Percentiles rank a stretch among this genome's conserved stretches.
These are phyloP conservation scores for Agrilus cyanescens DNA, from an alignment of 2,888 invertebrate genomes.

Conservation along the genomic window DNA sequence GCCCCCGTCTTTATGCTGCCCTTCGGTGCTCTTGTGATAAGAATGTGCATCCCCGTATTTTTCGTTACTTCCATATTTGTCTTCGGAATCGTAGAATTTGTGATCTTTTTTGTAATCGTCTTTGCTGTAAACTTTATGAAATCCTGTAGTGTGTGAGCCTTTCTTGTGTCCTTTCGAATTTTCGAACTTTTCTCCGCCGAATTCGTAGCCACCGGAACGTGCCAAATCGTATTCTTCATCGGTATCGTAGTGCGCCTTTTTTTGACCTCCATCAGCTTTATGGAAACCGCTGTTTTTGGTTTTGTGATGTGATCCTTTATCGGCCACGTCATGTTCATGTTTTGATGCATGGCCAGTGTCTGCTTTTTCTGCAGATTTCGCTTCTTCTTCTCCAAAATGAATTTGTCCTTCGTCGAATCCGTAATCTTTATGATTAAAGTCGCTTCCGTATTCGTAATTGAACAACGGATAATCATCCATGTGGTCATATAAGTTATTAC, in stretches of 20 bases:
- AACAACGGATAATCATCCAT: too few relatives aligned
- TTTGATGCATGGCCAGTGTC: conserved; percentile 41
- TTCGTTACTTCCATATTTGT: conserved; percentile 52
- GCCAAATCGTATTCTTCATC: conserved; percentile 45
- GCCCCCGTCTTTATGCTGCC: conserved; percentile 45
- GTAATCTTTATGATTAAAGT: too few relatives aligned
- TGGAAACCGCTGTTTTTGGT: conserved; percentile 42
- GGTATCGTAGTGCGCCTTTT: conserved; percentile 42
- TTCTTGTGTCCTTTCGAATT: conserved; percentile 49
- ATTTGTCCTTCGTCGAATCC: conserved; percentile 34
- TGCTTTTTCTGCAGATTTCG: conserved; percentile 43
- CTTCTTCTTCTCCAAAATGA: conserved; percentile 38
- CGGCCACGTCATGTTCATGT: conserved; percentile 44
- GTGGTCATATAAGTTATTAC: too few relatives aligned
- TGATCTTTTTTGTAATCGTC: conserved; percentile 70
- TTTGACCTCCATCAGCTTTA: conserved; percentile 41
- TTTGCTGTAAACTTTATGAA: conserved; percentile 61
- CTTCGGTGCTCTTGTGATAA: conserved; percentile 43
- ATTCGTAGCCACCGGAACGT: conserved; percentile 39
- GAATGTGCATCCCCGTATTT: conserved; percentile 48
- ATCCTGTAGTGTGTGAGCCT: conserved; percentile 58
- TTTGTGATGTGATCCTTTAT: conserved; percentile 43
- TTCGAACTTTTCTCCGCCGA: conserved; percentile 46
- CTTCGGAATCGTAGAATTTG: conserved; percentile 61
- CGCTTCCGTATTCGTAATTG: too few relatives aligned